Evolutionary conservation across 2,888 invertebrate genomes (phyloP).

Genomic region (Cantharis nigra): DNA sequence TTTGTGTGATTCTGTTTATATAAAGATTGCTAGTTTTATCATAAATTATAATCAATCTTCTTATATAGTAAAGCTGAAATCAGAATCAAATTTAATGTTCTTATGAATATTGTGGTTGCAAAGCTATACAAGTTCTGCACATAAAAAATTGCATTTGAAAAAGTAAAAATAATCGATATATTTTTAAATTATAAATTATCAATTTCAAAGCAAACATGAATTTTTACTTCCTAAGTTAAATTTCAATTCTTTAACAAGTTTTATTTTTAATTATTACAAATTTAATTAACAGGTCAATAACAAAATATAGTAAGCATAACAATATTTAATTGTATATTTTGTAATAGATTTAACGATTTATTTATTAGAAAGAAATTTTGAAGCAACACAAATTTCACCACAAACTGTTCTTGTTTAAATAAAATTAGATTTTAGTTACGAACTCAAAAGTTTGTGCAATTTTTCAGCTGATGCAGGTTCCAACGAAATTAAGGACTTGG

Average conservation of each 20-base stretch:
- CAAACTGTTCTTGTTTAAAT: neutral
- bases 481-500: conserved; percentile 53
- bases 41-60: too few species aligned
- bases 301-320: neutral
- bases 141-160: neutral
- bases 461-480: conserved; percentile 51
- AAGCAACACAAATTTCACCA: neutral
- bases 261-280: neutral
- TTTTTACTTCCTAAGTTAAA: neutral
- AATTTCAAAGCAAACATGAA: neutral
- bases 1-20: too few species aligned
- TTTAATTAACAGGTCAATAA: neutral
- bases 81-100: neutral
- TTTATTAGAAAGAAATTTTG: neutral
- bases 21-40: too few species aligned
- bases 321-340: neutral
- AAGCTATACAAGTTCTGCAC: neutral
- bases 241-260: neutral
- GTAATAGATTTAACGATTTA: neutral
- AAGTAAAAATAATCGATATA: neutral
- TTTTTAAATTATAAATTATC: neutral
- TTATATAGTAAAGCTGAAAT: too few species aligned
- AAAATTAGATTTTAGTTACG: neutral
- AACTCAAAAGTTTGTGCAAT: conserved; percentile 38
- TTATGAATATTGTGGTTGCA: neutral